Conservation (phyloP, 2,888 invertebrate species). For the Yponomeuta malinellus region DNA sequence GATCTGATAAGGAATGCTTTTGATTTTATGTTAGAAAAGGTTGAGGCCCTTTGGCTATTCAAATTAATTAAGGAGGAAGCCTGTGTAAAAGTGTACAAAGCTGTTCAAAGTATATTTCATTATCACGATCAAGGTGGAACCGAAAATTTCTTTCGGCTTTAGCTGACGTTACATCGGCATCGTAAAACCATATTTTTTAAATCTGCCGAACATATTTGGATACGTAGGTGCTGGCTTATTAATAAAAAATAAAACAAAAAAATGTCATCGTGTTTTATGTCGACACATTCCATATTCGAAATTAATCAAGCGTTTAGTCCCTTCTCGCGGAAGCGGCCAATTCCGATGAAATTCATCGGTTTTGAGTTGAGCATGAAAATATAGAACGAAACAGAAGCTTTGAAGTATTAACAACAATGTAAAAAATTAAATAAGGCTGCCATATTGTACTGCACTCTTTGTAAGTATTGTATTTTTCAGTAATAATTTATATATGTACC, state of each 20-base stretch:
- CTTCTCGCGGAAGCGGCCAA: constrained; percentile 1
- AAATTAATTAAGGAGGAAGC: neutral
- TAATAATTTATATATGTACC: too few relatives aligned
- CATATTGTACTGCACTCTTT: too few relatives aligned
- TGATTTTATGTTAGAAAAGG: constrained; percentile 23
- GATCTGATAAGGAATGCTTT: constrained; percentile 21
- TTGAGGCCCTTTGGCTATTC: neutral
- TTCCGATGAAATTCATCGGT: neutral
- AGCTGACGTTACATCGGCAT: too few relatives aligned
- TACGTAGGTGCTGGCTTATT: neutral
- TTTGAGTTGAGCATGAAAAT: neutral
- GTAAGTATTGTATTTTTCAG: too few relatives aligned
- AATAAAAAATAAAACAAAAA: neutral
- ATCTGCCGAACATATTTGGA: neutral
- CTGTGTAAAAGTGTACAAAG: neutral
- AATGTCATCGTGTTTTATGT: neutral
- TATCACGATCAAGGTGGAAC: too few relatives aligned
- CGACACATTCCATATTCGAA: neutral
- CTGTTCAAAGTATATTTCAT: neutral
- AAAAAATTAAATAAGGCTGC: too few relatives aligned
- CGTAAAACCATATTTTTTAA: neutral
- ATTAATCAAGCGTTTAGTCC: constrained; percentile 1
- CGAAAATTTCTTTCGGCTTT: too few relatives aligned
- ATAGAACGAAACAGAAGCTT: neutral
- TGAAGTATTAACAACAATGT: too few relatives aligned